Base-by-base conservation (phyloP, 2,113 vertebrate species). In the Eulemur rufifrons region DNA sequence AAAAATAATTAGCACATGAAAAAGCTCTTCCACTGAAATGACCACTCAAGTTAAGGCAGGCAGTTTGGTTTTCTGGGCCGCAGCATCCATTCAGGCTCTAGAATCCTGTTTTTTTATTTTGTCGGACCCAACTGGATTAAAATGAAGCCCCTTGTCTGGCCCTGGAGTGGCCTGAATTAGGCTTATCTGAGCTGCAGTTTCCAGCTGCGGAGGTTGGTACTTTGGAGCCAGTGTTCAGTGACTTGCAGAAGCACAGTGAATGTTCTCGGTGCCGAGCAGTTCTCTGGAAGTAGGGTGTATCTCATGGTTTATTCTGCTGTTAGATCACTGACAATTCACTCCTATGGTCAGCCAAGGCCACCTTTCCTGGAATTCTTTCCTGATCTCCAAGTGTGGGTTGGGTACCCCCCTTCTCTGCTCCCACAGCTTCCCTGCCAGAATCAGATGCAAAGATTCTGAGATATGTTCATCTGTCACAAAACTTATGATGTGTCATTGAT, bases 361-460 rank as follows among this genome's bases (percentile, higher is more conserved):
- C 54, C 87, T 92, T 85, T 83, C 68, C 63, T 20, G 59, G 89
- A 69, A 86, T 97, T 74, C 7, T 76, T 94, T 61, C 18, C 47
- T 77, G 52, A 61, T 29, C 29, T 93, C 39, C 45, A 80, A 21
- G 15, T 64, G 9, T 37, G 29, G 12, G 8, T 61, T 73, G 20
- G 47, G 37, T 5, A 15, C 42, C 6, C 27, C 20, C 25, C 56
- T 47, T 73, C 29, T 92, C 84, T 83, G 25, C 42, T 93, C 32
- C 27, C 45, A 25, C 2, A 56, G 12, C 27, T 92, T 94, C 63
- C 14, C 37, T 66, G 34, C 63, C 59, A 23, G 68, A 59, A 45
- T 92, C n/a, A 56, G 25, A 59, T 86, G 71, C 74, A 64, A 6
- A 34, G 47, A 76, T 69, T 52, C 64, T 37, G 47, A 56, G 17